A percentile compares a stretch with the other conserved stretches of the same genome.
phyloP scores from a whole-genome alignment of 1,140 invertebrate genomes.

The Oncopeltus fasciatus region DNA sequence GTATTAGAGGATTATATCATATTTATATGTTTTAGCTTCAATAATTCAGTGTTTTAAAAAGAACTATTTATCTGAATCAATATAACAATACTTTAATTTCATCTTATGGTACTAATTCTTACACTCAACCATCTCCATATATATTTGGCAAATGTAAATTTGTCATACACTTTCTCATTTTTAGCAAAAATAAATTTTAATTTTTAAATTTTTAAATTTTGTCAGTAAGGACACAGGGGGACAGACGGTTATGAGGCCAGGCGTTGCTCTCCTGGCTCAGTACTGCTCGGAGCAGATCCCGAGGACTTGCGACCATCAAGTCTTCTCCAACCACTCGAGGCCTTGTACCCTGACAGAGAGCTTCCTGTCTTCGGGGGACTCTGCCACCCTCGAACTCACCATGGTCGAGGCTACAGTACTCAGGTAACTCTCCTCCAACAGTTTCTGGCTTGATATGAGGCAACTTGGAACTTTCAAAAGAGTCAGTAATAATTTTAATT shows the following conservation, averaged over 20 bases:
- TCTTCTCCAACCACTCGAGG: constrained; percentile 42
- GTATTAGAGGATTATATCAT: no score
- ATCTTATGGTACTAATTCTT: not conserved
- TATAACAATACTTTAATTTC: no score
- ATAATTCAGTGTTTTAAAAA: no score
- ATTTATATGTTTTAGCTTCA: no score
- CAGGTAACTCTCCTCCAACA: constrained; percentile 50
- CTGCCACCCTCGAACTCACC: constrained; percentile 61
- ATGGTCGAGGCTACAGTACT: constrained; percentile 69
- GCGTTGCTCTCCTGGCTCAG: constrained; percentile 55
- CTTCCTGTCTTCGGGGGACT: constrained; percentile 63
- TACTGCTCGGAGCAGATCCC: constrained; percentile 65
- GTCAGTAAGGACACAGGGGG: not conserved
- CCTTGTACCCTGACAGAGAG: constrained; percentile 68
- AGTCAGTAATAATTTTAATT: not conserved
- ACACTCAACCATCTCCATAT: not conserved
- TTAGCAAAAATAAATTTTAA: no score
- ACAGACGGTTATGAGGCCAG: not conserved
- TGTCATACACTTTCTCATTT: no score
- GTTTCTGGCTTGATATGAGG: not conserved
- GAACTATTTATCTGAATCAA: no score
- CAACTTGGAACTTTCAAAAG: not conserved
- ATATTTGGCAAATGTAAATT: no score
- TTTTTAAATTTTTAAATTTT: not conserved
- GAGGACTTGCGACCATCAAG: constrained; percentile 58